Evolutionary conservation across 2,888 invertebrate species (phyloP).

Genomic region (Caenorhabditis drosophilae): DNA sequence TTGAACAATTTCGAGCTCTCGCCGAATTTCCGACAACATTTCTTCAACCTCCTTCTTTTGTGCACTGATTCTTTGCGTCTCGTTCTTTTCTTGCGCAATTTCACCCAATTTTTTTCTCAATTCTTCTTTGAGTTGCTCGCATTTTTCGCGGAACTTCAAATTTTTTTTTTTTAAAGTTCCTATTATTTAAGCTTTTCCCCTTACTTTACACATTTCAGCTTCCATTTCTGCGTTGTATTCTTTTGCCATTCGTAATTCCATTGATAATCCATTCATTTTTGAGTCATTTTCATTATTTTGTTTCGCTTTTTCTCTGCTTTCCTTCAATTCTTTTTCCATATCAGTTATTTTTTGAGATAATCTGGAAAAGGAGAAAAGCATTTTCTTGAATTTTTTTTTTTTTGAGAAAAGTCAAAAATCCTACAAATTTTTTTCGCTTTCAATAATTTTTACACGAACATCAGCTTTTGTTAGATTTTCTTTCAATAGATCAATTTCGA

Average conservation of each 20-base stretch:
- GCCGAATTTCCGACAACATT: slow-evolving; percentile 16
- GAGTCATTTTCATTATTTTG: slow-evolving; percentile 20
- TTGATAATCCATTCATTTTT: slow-evolving; percentile 20
- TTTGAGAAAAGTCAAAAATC: neutral
- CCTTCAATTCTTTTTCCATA: slow-evolving; percentile 22
- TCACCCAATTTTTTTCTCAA: slow-evolving; percentile 27
- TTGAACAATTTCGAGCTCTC: slow-evolving; percentile 23
- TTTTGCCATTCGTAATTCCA: slow-evolving; percentile 26
- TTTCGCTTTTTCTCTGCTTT: slow-evolving; percentile 19
- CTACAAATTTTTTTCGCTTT: slow-evolving; percentile 27
- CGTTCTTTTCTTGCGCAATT: slow-evolving; percentile 39
- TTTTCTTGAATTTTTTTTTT: neutral
- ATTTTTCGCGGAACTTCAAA: slow-evolving; percentile 29
- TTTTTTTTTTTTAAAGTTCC: slow-evolving; percentile 8
- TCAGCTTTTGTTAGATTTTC: slow-evolving; percentile 19
- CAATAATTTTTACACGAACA: slow-evolving; percentile 16
- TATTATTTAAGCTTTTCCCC: neutral
- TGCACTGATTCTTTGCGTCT: slow-evolving; percentile 16
- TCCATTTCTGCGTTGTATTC: slow-evolving; percentile 36
- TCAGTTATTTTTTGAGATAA: slow-evolving; percentile 15
- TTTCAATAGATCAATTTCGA: slow-evolving; percentile 19
- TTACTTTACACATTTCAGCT: slow-evolving; percentile 26
- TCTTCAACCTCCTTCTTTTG: slow-evolving; percentile 36
- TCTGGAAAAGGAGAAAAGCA: too few relatives aligned
- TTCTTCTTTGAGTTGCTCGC: slow-evolving; percentile 32